phyloP scores from a whole-genome alignment of 2,888 invertebrate genomes.

The Baronia brevicornis region DNA sequence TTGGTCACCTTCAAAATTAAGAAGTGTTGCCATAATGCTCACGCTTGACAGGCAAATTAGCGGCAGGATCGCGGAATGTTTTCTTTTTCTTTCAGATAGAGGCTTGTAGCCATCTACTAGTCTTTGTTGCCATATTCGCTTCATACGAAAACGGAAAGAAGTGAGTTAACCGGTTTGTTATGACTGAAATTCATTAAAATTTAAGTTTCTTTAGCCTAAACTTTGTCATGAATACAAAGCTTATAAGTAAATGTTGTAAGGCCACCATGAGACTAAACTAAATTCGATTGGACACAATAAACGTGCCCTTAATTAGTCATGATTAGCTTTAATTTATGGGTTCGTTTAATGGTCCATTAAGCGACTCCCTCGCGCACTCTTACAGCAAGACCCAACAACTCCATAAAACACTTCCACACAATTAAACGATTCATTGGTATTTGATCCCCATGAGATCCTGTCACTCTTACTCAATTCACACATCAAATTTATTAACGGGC shows the following conservation, averaged over 20 bases:
- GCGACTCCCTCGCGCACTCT: conserved; percentile 52
- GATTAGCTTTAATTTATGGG: conserved; percentile 71
- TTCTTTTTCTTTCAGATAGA: too few species aligned
- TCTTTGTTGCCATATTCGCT: too few species aligned
- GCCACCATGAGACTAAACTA: conserved; percentile 51
- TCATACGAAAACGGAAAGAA: too few species aligned
- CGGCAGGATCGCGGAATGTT: too few species aligned
- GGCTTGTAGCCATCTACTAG: too few species aligned
- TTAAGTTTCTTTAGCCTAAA: conserved; percentile 55
- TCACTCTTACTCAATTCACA: conserved; percentile 32
- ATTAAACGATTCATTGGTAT: conserved; percentile 49
- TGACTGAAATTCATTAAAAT: too few species aligned
- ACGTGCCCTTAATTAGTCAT: conserved; percentile 59
- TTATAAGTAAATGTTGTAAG: conserved; percentile 41
- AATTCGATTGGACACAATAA: conserved; percentile 21
- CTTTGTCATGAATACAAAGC: conserved; percentile 18
- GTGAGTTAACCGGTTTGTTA: too few species aligned
- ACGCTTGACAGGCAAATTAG: too few species aligned
- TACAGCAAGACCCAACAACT: conserved; percentile 50
- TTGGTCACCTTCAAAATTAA: too few species aligned
- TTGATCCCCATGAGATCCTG: conserved; percentile 33
- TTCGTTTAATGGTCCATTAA: conserved; percentile 67
- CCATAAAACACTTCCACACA: conserved; percentile 61
- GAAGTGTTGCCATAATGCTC: too few species aligned
- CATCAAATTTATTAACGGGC: conserved; percentile 13